phyloP scores from a whole-genome alignment of 2,888 invertebrate genomes.

The Balanococcus diminutus region DNA sequence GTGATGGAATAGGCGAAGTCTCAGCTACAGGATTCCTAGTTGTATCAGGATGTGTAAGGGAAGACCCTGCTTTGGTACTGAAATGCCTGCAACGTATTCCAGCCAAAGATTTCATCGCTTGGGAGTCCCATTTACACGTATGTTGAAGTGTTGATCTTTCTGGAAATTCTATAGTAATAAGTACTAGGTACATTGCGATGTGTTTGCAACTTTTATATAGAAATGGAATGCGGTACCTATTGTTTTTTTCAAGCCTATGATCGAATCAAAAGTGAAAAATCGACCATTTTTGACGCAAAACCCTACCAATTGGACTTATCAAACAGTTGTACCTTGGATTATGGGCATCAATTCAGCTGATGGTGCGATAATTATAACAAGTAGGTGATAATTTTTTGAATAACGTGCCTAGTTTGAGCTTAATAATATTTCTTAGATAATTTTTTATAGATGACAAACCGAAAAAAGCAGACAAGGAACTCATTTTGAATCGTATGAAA shows the following conservation, averaged over 20 bases:
- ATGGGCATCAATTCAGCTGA: not conserved
- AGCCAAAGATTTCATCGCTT: slow-evolving; percentile 65
- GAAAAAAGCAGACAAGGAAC: no score
- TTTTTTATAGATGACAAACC: not conserved
- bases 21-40: not conserved
- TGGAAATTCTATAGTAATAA: no score
- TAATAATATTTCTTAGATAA: no score
- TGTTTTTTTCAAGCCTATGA: not conserved
- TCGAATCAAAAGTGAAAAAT: not conserved
- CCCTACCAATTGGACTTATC: not conserved
- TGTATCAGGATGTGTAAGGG: slow-evolving; percentile 60
- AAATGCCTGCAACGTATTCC: slow-evolving; percentile 70
- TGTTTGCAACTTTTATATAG: no score
- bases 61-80: slow-evolving; percentile 65
- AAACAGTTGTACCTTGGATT: not conserved
- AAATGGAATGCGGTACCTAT: not conserved
- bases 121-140: not conserved
- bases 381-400: no score
- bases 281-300: not conserved
- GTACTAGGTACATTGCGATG: not conserved
- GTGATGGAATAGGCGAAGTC: not conserved
- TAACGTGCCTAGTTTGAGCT: no score
- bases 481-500: no score
- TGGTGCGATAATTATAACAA: not conserved
- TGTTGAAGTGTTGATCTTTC: not conserved